Conservation (phyloP, 1,140 invertebrate genomes). For the Drosophila nannoptera region DNA sequence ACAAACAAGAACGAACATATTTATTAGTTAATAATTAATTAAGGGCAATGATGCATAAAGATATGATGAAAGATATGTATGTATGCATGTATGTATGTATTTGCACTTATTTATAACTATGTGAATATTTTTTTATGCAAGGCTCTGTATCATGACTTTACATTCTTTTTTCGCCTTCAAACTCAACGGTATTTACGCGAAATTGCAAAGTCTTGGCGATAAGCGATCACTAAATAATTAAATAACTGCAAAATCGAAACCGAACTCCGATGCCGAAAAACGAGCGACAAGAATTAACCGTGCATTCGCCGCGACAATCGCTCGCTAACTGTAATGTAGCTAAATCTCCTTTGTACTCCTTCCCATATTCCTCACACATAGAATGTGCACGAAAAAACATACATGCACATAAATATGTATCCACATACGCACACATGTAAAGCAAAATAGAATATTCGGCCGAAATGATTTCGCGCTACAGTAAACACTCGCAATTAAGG, state of each 20-base stretch:
- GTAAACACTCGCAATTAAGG: not conserved
- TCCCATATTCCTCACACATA: not conserved
- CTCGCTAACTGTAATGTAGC: conserved; percentile 39
- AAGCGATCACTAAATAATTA: conserved; percentile 1
- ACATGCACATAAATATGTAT: not conserved
- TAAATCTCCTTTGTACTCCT: conserved; percentile 14
- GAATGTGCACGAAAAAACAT: not conserved
- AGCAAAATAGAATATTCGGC: not conserved
- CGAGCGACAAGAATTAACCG: conserved; percentile 13
- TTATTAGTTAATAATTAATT: conserved; percentile 12
- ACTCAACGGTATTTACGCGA: conserved; percentile 8
- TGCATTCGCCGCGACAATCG: conserved; percentile 29
- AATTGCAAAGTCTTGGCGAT: not conserved
- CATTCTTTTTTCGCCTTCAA: not conserved
- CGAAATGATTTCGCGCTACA: too few species aligned
- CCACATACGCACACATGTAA: too few species aligned
- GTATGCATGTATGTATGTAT: not conserved
- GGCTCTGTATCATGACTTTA: conserved; percentile 1
- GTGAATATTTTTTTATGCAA: too few species aligned
- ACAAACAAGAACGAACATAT: not conserved
- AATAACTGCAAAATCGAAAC: conserved; percentile 19
- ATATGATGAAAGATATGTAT: not conserved
- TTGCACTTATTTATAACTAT: too few species aligned
- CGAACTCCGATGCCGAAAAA: conserved; percentile 8
- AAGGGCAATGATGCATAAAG: conserved; percentile 7